Evolutionary conservation across 2,113 vertebrate genomes (phyloP).

Genomic region (Ellobius talpinus): DNA sequence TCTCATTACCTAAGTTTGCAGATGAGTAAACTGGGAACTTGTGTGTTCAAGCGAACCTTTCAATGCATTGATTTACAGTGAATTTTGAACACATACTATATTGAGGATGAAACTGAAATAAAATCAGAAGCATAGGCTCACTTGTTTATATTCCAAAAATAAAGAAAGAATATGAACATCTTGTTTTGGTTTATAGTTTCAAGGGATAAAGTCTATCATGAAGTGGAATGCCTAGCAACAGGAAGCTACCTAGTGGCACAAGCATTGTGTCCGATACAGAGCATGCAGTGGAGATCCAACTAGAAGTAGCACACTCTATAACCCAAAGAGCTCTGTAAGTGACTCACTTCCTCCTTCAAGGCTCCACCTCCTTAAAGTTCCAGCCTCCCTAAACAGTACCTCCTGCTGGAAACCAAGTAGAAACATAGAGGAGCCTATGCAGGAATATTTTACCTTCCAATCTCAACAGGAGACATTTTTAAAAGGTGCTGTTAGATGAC

Average conservation of each 20-base stretch:
- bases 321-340: too few relatives aligned
- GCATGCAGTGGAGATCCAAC: not conserved
- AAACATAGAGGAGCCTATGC: rapidly evolving
- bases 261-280: not conserved
- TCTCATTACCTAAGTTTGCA: not conserved
- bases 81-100: not conserved
- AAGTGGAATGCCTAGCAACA: not conserved
- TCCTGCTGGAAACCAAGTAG: not conserved
- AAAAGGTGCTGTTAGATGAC: not conserved
- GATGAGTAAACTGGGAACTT: not conserved
- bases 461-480: not conserved
- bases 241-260: not conserved
- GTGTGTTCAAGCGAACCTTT: not conserved
- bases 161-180: not conserved
- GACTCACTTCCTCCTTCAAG: not conserved
- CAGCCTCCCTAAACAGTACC: not conserved
- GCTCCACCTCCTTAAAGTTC: not conserved
- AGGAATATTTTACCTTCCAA: not conserved
- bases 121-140: not conserved
- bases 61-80: not conserved
- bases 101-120: not conserved
- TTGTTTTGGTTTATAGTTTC: not conserved
- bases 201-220: not conserved
- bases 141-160: not conserved
- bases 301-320: not conserved